phyloP scores from a whole-genome alignment of 1,140 invertebrate genomes.

The Bemisia tabaci region DNA sequence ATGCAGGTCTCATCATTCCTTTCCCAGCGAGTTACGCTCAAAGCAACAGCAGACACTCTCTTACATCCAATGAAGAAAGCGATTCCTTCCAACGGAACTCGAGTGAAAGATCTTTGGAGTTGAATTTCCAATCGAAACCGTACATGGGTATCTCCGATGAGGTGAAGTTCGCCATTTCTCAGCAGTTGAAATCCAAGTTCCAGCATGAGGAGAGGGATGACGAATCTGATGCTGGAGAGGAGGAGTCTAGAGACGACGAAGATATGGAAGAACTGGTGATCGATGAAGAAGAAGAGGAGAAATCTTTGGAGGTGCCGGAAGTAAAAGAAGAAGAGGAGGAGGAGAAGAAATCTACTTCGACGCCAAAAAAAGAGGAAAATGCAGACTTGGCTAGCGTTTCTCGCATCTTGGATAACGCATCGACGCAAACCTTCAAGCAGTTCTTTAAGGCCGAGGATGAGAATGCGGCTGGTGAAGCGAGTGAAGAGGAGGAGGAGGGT shows the following conservation, averaged over 20 bases:
- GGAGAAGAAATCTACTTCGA: slow-evolving; percentile 14
- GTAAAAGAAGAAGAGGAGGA: slow-evolving; percentile 10
- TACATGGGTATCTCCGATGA: slow-evolving; percentile 42
- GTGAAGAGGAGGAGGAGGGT: slow-evolving; percentile 57
- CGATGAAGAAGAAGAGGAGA: slow-evolving; percentile 40
- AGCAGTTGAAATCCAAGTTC: slow-evolving; percentile 49
- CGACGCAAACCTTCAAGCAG: slow-evolving; percentile 50
- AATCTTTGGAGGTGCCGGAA: slow-evolving; percentile 17
- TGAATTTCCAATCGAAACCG: background rate
- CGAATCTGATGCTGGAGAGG: slow-evolving; percentile 16
- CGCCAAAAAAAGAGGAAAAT: slow-evolving; percentile 18
- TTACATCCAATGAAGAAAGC: background rate
- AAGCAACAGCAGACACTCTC: background rate
- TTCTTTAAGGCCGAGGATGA: slow-evolving; percentile 29
- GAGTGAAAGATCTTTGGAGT: background rate
- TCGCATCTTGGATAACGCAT: slow-evolving; percentile 62
- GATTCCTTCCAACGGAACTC: background rate
- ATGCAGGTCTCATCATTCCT: background rate
- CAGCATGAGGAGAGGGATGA: slow-evolving; percentile 9
- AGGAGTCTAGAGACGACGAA: slow-evolving; percentile 34
- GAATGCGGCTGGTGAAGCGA: slow-evolving; percentile 28
- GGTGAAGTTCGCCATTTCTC: slow-evolving; percentile 63
- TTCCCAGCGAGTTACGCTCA: background rate
- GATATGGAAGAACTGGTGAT: slow-evolving; percentile 54
- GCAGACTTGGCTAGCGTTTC: slow-evolving; percentile 59